Conservation (phyloP, 2,888 invertebrate genomes). For the Tenthredo mesomela region DNA sequence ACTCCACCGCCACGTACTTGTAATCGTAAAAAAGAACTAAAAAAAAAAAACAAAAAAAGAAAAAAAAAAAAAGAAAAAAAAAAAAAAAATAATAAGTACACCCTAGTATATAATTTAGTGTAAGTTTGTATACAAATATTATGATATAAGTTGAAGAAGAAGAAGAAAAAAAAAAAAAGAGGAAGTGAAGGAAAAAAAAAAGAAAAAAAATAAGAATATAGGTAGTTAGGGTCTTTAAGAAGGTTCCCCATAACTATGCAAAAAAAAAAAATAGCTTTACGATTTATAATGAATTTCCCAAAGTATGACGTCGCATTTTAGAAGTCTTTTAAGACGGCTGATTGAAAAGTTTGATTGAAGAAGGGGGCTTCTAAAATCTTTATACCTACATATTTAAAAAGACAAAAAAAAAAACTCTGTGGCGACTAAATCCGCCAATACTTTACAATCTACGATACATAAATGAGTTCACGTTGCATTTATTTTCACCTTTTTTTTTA, state of each 20-base stretch:
- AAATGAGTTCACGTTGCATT: slow-evolving; percentile 1
- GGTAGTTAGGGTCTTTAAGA: slow-evolving; percentile 52
- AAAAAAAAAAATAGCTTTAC: slow-evolving; percentile 68
- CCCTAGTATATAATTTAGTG: slow-evolving; percentile 71
- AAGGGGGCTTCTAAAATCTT: slow-evolving; percentile 49
- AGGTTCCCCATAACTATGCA: slow-evolving; percentile 42
- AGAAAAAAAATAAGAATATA: slow-evolving; percentile 52
- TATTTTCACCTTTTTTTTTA: background rate
- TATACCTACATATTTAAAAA: slow-evolving; percentile 21
- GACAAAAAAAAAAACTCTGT: background rate
- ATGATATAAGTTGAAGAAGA: slow-evolving; percentile 61
- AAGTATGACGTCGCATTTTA: slow-evolving; percentile 27
- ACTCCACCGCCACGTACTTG: slow-evolving; percentile 75
- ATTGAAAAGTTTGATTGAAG: slow-evolving; percentile 29
- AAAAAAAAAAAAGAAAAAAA: background rate
- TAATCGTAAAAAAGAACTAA: slow-evolving; percentile 68
- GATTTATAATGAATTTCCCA: slow-evolving; percentile 60
- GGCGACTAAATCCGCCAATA: slow-evolving; percentile 38
- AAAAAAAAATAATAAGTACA: slow-evolving; percentile 66
- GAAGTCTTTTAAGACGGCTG: slow-evolving; percentile 13
- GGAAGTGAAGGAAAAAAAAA: slow-evolving; percentile 52
- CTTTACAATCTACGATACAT: slow-evolving; percentile 5
- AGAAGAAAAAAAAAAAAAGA: slow-evolving; percentile 55
- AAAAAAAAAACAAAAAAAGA: background rate
- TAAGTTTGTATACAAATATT: slow-evolving; percentile 77